Conservation (phyloP, 2,113 vertebrate genomes). For the Tichodroma muraria region DNA sequence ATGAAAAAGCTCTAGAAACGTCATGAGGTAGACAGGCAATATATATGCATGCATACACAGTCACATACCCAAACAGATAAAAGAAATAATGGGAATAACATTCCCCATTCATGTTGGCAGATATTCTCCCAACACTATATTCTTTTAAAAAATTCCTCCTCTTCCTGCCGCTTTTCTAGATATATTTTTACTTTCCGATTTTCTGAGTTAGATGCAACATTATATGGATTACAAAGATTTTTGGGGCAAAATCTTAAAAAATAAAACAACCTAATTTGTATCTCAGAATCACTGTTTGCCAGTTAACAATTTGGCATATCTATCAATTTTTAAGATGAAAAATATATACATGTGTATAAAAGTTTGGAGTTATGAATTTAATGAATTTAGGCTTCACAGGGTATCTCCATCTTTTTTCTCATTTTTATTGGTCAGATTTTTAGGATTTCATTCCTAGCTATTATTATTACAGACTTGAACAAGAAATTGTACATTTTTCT, state of each 20-base stretch:
- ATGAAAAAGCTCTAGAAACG: background rate
- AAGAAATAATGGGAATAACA: background rate
- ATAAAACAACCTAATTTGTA: background rate
- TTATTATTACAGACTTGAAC: background rate
- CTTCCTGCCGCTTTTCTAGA: background rate
- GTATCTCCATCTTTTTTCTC: background rate
- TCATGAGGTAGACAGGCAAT: background rate
- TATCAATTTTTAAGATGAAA: background rate
- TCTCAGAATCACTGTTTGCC: background rate
- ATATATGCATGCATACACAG: background rate
- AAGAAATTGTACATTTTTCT: background rate
- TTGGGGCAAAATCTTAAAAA: background rate
- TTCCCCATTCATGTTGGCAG: background rate
- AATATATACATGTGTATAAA: background rate
- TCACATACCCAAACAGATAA: background rate
- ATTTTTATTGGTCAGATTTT: background rate
- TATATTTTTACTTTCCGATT: background rate
- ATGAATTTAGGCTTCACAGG: background rate
- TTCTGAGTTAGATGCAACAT: background rate
- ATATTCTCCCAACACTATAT: background rate
- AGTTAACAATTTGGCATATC: background rate
- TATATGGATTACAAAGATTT: background rate
- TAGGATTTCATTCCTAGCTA: background rate
- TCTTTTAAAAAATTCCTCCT: background rate
- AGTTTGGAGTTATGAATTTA: background rate